A percentile compares a stretch with the other conserved stretches of the same genome.
Evolutionary conservation across 1,140 invertebrate genomes (phyloP).

Genomic region (Temnothorax nylanderi): DNA sequence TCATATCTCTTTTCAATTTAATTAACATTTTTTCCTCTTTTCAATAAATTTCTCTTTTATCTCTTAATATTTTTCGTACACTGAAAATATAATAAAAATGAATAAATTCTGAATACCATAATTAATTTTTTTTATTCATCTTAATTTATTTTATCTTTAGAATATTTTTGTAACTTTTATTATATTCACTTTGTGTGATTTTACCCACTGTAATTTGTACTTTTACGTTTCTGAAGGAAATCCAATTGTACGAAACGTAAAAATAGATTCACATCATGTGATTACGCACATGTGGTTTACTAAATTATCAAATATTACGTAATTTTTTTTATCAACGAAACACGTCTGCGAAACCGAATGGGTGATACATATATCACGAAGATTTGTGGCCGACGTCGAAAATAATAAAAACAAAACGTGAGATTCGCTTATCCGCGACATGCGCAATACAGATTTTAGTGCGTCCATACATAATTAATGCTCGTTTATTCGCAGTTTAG

Average conservation of each 20-base stretch:
- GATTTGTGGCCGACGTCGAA: neutral
- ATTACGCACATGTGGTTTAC: neutral
- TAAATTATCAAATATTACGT: neutral
- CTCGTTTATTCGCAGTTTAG: slow-evolving; percentile 59
- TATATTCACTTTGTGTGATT: neutral
- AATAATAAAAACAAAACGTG: slow-evolving; percentile 28
- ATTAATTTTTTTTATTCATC: neutral
- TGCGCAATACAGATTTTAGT: slow-evolving; percentile 31
- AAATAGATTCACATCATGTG: neutral
- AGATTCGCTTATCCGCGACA: slow-evolving; percentile 17
- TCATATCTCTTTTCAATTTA: neutral
- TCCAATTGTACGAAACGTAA: neutral
- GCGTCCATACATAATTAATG: slow-evolving; percentile 44
- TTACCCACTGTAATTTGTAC: neutral
- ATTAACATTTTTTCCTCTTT: neutral
- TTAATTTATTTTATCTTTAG: neutral
- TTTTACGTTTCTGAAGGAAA: neutral
- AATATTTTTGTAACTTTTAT: neutral
- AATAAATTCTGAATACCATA: neutral
- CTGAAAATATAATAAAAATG: neutral
- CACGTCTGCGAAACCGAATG: neutral
- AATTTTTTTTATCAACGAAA: neutral
- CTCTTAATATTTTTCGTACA: neutral
- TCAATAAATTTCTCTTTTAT: neutral
- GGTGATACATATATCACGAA: neutral